phyloP scores from a whole-genome alignment of 1,140 invertebrate genomes.

The Lerema accius region DNA sequence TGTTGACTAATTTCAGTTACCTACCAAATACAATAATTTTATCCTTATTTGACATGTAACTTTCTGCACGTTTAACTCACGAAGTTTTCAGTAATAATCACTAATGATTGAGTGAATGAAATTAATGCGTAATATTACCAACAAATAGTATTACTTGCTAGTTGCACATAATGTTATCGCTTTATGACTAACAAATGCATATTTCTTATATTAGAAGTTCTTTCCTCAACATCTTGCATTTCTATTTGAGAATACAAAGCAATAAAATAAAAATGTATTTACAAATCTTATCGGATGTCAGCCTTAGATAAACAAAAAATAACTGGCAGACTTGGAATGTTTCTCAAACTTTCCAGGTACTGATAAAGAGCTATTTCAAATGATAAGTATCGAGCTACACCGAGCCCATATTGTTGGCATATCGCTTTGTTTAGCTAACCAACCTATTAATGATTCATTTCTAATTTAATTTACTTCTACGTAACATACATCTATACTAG shows the following conservation, averaged over 20 bases:
- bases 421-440: not conserved
- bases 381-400: constrained; percentile 8
- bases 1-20: too few species aligned
- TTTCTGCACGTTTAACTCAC: not conserved
- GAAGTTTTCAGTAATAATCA: not conserved
- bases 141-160: not conserved
- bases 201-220: constrained; percentile 3
- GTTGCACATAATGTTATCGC: not conserved
- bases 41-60: constrained; percentile 2
- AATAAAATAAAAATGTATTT: constrained; percentile 24
- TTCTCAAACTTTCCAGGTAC: constrained; percentile 38
- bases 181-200: constrained; percentile 10
- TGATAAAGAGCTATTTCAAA: constrained; percentile 35
- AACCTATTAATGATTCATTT: not conserved
- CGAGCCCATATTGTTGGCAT: constrained; percentile 10
- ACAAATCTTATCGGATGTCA: constrained; percentile 27
- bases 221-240: constrained; percentile 24
- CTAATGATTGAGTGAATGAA: constrained; percentile 28
- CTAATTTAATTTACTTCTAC: too few species aligned
- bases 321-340: constrained; percentile 26
- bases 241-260: not conserved
- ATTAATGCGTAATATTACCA: constrained; percentile 37
- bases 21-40: too few species aligned
- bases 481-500: too few species aligned
- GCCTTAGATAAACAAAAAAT: constrained; percentile 28